Conservation (phyloP, 2,888 invertebrate species). For the Tricholauxania praeusta region DNA sequence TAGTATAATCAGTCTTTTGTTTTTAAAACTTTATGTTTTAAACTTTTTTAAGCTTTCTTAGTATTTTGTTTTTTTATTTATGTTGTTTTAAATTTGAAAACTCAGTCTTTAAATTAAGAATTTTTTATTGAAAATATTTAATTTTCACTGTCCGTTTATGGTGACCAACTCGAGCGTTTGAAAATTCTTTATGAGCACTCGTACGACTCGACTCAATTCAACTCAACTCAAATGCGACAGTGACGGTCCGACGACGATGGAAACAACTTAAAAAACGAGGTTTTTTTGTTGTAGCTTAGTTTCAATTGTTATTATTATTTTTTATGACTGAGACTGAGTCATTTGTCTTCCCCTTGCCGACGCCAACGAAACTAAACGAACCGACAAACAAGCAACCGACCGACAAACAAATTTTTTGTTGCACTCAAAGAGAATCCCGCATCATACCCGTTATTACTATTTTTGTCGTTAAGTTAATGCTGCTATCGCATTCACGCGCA, state of each 20-base stretch:
- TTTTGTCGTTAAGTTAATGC: constrained; percentile 1
- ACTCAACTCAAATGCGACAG: too few relatives aligned
- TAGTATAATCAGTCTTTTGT: constrained; percentile 42
- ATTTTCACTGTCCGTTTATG: constrained; percentile 32
- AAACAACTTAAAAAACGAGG: not conserved
- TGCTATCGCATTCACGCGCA: constrained; percentile 33
- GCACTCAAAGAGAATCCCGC: constrained; percentile 36
- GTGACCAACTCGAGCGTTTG: constrained; percentile 39
- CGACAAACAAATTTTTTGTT: constrained; percentile 25
- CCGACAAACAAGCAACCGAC: constrained; percentile 26
- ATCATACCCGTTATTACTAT: constrained; percentile 18
- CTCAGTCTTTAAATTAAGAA: constrained; percentile 32
- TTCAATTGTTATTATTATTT: constrained; percentile 29
- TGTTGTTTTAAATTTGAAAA: constrained; percentile 23
- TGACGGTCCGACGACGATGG: not conserved
- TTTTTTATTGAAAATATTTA: not conserved
- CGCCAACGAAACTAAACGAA: not conserved
- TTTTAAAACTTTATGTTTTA: constrained; percentile 31
- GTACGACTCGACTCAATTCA: constrained; percentile 20
- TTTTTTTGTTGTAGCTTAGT: constrained; percentile 1
- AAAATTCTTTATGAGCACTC: constrained; percentile 39
- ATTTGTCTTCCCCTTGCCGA: constrained; percentile 21
- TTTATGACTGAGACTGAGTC: constrained; percentile 41
- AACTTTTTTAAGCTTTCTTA: constrained; percentile 15
- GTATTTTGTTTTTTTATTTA: constrained; percentile 21